These are phyloP conservation scores for Apostichopus parvimensis DNA, from an alignment of 35 echinoderm and acorn worm species.

Conservation along the genomic window DNA sequence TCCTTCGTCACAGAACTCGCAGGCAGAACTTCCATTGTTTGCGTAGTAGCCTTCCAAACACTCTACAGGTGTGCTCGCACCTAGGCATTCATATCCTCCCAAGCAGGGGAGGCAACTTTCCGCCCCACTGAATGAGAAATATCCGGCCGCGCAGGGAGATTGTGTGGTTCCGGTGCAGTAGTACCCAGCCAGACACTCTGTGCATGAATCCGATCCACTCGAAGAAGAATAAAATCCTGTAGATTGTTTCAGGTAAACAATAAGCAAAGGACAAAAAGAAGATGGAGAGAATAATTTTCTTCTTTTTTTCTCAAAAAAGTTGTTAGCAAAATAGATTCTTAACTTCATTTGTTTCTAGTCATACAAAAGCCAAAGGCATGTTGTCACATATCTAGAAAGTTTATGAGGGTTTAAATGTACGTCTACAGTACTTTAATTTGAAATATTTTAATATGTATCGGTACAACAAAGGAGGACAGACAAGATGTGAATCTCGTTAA, in stretches of 20 bases:
- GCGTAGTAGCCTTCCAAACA: constrained; percentile 80
- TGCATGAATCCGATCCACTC: constrained; percentile 66
- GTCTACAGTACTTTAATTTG: too few relatives aligned
- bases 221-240: constrained; percentile 48
- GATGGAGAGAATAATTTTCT: background rate
- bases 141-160: constrained; percentile 51
- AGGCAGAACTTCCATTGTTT: constrained; percentile 59
- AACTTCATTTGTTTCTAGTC: too few relatives aligned
- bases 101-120: constrained; percentile 55
- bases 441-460: too few relatives aligned
- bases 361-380: too few relatives aligned
- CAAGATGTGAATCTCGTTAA: too few relatives aligned
- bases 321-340: too few relatives aligned
- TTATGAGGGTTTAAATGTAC: too few relatives aligned
- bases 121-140: constrained; percentile 55
- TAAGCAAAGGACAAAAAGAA: background rate
- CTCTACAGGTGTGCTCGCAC: constrained; percentile 52
- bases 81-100: constrained; percentile 64
- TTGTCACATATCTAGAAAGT: too few relatives aligned
- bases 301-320: too few relatives aligned
- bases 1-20: constrained; percentile 64
- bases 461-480: too few relatives aligned
- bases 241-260: background rate
- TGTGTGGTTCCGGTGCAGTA: constrained; percentile 69
- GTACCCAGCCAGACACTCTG: constrained; percentile 67